Percentiles rank a stretch among this genome's conserved stretches.
Evolutionary conservation across 2,113 vertebrate species (phyloP).

Genomic region (Tichodroma muraria): DNA sequence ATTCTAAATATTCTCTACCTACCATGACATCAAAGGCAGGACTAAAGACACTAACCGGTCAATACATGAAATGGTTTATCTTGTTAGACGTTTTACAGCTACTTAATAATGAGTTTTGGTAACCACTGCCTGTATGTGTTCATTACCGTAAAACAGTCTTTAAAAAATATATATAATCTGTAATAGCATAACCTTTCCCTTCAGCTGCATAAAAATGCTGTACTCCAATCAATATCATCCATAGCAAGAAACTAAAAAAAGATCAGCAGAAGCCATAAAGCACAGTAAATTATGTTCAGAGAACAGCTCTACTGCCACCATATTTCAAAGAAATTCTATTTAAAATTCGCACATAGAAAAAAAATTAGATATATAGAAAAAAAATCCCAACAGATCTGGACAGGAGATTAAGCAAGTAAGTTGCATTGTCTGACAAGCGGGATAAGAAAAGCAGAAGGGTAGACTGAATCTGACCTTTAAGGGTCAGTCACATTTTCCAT

Average conservation of each 20-base stretch:
- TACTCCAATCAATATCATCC: constrained; percentile 10
- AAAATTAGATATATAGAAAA: background rate
- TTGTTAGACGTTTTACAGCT: constrained; percentile 17
- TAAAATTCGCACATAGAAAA: background rate
- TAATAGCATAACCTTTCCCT: background rate
- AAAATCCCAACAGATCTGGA: background rate
- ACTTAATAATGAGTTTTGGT: constrained; percentile 8
- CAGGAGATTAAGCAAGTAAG: background rate
- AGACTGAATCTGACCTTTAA: constrained; percentile 42
- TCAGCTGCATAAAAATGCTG: constrained; percentile 2
- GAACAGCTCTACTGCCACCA: background rate
- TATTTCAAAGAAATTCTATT: background rate
- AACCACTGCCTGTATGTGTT: background rate
- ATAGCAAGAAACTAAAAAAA: constrained; percentile 19
- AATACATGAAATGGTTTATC: background rate
- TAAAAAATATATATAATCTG: background rate
- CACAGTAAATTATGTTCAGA: background rate
- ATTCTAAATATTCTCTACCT: background rate
- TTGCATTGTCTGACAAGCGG: background rate
- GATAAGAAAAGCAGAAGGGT: background rate
- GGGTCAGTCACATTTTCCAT: constrained; percentile 63
- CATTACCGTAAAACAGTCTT: background rate
- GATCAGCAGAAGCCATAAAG: constrained; percentile 4
- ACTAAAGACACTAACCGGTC: background rate
- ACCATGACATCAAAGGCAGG: background rate